Percentiles rank a stretch among this genome's conserved stretches.
phyloP scores from a whole-genome alignment of 1,140 invertebrate species.

The Vollenhovia emeryi region DNA sequence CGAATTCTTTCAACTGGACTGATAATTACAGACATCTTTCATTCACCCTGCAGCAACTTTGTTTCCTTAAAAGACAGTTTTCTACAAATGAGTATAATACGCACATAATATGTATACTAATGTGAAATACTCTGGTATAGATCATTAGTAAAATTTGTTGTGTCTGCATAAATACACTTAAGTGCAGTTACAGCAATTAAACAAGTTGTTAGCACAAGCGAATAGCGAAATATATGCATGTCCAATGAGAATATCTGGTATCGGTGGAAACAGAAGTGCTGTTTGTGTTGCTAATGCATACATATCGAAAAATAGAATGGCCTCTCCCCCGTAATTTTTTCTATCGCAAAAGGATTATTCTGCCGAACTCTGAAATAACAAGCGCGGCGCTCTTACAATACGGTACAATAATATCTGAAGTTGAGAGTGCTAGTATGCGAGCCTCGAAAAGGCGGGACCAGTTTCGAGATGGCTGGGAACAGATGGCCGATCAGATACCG shows the following conservation, averaged over 20 bases:
- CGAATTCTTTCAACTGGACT: conserved; percentile 13
- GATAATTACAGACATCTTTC: conserved; percentile 13
- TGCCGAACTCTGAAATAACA: neutral
- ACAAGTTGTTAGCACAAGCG: neutral
- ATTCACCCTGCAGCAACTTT: neutral
- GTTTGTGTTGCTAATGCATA: neutral
- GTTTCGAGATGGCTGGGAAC: conserved; percentile 81
- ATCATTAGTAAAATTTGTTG: neutral
- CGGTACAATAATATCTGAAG: conserved; percentile 58
- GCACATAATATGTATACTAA: neutral
- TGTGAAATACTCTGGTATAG: neutral
- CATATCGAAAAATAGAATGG: neutral
- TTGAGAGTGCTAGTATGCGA: neutral
- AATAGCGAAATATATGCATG: neutral
- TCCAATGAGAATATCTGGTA: neutral
- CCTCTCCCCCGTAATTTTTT: neutral
- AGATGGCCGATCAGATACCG: conserved; percentile 86
- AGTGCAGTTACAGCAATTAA: neutral
- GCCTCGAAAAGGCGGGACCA: conserved; percentile 51
- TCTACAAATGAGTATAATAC: neutral
- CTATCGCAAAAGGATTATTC: neutral
- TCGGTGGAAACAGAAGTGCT: neutral
- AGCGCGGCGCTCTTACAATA: neutral
- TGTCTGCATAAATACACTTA: neutral
- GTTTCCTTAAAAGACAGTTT: neutral